Evolutionary conservation across 1,140 invertebrate species (phyloP), one percentile per base, ranked within the genome.

Genomic region (Mamestra configurata): DNA sequence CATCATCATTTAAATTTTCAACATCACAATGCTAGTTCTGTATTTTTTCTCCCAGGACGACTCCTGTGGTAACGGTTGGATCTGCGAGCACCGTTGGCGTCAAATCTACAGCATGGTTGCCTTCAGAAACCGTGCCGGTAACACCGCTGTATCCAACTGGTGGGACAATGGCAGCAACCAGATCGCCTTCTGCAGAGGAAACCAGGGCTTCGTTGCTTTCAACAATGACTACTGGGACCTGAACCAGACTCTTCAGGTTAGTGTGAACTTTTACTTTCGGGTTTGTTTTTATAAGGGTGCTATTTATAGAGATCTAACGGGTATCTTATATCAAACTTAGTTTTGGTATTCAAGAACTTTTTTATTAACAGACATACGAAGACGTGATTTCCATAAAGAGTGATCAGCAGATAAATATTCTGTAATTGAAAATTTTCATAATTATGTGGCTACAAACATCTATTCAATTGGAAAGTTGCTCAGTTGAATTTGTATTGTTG

Each of bases 11-110:
- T 43, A 8, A 13, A 59, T 22, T 13, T 1, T 18, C 6, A 8
- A n/a, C 31, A 13, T 10, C n/a, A 5, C 51, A 7, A 8, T 51
- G 1, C 10, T 53, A 15, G 15, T n/a, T 53, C 27, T 4, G 1
- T 43, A 11, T n/a, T 31, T 27, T 22, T n/a, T 37, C 18, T 15
- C 59, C 1, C 40, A 95, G 95, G 96, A 98, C 83, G 95, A 96
- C 1, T 95, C 94, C 0, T 99, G 98, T 85, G 96, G 95, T 0
- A 97, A 97, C 85, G 98, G 98, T 1, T 99, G 98, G 98, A 93
- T 98, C 0, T 99, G 98, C 88, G 98, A 99, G 92, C 98, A 99
- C 91, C 96, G 98, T 22, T 98, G 98, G 98, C 93, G 96, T 5
- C 96, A 97, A 87, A 98, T 98, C 84, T 97, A 95, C 89, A 97